Conservation (phyloP, 2,888 invertebrate species). For the Hydraecia micacea region DNA sequence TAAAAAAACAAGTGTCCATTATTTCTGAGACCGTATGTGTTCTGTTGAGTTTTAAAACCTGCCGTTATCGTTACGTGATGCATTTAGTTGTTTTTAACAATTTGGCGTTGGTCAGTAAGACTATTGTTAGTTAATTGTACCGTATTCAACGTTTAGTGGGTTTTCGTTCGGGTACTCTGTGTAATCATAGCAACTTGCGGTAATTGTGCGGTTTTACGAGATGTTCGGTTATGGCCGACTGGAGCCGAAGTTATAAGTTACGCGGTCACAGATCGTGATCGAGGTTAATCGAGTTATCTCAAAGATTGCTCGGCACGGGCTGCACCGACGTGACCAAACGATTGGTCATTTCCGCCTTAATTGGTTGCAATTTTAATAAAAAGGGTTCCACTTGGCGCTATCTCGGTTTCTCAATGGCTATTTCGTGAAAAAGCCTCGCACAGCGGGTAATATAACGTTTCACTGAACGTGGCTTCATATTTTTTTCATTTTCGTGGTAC, state of each 20-base stretch:
- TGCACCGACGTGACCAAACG: slow-evolving; percentile 70
- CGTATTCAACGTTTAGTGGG: slow-evolving; percentile 26
- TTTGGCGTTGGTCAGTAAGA: slow-evolving; percentile 28
- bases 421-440: slow-evolving; percentile 15
- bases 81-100: slow-evolving; percentile 34
- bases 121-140: slow-evolving; percentile 45
- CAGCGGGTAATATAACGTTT: slow-evolving; percentile 19
- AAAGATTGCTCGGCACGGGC: slow-evolving; percentile 70
- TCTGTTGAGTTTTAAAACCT: slow-evolving; percentile 45
- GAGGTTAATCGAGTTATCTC: slow-evolving; percentile 79
- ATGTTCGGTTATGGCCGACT: slow-evolving; percentile 39
- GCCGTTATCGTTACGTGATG: slow-evolving; percentile 27
- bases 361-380: slow-evolving; percentile 65
- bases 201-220: slow-evolving; percentile 42
- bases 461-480: not conserved
- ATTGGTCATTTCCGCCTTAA: slow-evolving; percentile 78
- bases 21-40: slow-evolving; percentile 48
- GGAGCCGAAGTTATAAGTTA: slow-evolving; percentile 55
- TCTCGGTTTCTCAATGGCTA: slow-evolving; percentile 14
- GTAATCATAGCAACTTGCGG: slow-evolving; percentile 31
- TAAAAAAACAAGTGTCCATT: slow-evolving; percentile 60
- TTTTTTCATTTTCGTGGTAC: slow-evolving; percentile 17
- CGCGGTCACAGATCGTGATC: slow-evolving; percentile 68
- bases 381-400: slow-evolving; percentile 27
- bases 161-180: slow-evolving; percentile 28